These are phyloP conservation scores for Synanthedon andrenaeformis DNA, from an alignment of 2,888 invertebrate species.

Conservation along the genomic window DNA sequence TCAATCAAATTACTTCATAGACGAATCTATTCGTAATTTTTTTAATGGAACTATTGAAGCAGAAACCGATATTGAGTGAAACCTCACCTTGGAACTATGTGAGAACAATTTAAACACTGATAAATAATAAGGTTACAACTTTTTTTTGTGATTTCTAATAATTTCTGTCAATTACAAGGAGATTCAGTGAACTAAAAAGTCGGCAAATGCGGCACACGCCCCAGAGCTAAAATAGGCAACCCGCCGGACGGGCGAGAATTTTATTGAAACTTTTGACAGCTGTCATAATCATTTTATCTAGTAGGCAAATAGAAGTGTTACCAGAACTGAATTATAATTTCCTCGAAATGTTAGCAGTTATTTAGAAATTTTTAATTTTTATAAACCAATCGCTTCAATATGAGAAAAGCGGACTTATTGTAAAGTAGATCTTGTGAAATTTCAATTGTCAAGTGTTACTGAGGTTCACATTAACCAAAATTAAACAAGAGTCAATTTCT, in stretches of 20 bases:
- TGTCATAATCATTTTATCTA: background rate
- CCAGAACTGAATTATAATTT: no score
- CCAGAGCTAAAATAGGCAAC: background rate
- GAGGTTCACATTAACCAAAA: no score
- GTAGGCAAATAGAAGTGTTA: no score
- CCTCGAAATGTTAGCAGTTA: no score
- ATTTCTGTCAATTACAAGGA: no score
- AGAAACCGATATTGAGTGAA: conserved; percentile 12
- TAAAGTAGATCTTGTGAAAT: no score
- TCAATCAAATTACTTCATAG: conserved; percentile 23
- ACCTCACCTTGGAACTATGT: conserved; percentile 34
- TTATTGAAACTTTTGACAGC: background rate
- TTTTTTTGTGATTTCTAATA: background rate
- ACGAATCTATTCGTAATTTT: conserved; percentile 15
- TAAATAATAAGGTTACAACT: conserved; percentile 1
- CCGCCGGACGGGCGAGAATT: background rate
- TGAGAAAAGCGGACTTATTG: no score
- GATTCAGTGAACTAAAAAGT: background rate
- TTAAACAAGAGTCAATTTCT: no score
- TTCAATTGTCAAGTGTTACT: no score
- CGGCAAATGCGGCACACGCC: background rate
- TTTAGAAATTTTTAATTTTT: no score
- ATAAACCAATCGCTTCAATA: no score
- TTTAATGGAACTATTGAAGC: conserved; percentile 16
- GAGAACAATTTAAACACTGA: conserved; percentile 3